Evolutionary conservation across 2,888 invertebrate genomes (phyloP).

Genomic region (Vanessa cardui): DNA sequence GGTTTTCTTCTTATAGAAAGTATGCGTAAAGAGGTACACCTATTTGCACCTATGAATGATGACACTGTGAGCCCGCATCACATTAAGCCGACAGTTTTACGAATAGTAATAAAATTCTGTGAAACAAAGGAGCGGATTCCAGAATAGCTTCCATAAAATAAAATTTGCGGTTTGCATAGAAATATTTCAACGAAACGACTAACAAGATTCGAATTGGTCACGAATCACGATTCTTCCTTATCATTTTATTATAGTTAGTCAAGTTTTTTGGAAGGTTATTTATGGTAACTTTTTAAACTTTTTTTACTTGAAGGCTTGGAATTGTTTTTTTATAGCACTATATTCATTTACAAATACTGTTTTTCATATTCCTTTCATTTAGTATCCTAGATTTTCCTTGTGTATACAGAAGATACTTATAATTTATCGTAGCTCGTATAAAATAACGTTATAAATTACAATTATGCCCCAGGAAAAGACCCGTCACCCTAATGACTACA

Average conservation of each 20-base stretch:
- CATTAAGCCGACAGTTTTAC: constrained; percentile 50
- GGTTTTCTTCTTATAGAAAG: not conserved
- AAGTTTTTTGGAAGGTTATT: not conserved
- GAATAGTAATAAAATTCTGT: constrained; percentile 56
- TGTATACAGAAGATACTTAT: too few relatives aligned
- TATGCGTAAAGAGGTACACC: constrained; percentile 29
- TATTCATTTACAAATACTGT: too few relatives aligned
- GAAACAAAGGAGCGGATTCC: constrained; percentile 62
- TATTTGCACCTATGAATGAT: constrained; percentile 48
- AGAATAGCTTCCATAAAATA: constrained; percentile 57
- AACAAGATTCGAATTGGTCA: constrained; percentile 40
- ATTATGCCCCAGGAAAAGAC: constrained; percentile 62
- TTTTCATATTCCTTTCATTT: too few relatives aligned
- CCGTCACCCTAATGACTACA: constrained; percentile 69
- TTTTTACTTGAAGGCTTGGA: not conserved
- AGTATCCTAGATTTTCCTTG: too few relatives aligned
- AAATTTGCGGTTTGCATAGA: constrained; percentile 64
- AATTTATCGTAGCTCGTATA: constrained; percentile 45
- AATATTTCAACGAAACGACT: constrained; percentile 55
- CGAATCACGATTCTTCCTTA: constrained; percentile 43
- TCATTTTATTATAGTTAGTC: not conserved
- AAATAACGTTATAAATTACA: constrained; percentile 73
- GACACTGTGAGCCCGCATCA: constrained; percentile 60
- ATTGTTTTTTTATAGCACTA: not conserved
- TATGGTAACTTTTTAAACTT: not conserved